Conservation (phyloP, 2,888 invertebrate genomes). For the Ormyrus nitidulus region DNA sequence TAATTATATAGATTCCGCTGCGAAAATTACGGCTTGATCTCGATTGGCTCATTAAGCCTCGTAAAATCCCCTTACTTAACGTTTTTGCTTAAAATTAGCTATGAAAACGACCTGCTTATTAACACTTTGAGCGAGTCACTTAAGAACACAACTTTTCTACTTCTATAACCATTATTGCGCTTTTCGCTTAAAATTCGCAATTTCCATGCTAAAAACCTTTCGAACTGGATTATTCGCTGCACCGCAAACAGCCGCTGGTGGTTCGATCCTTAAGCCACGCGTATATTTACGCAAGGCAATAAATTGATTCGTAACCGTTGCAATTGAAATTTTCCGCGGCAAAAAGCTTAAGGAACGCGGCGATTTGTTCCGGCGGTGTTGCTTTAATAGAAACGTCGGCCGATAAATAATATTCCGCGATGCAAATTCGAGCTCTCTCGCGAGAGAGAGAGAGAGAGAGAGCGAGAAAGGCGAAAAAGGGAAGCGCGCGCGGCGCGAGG, state of each 20-base stretch:
- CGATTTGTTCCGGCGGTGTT: slow-evolving; percentile 44
- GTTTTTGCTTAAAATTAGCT: too few species aligned
- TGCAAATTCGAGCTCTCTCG: slow-evolving; percentile 43
- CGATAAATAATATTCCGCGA: slow-evolving; percentile 53
- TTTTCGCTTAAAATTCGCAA: too few species aligned
- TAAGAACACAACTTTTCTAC: too few species aligned
- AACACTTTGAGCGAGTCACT: too few species aligned
- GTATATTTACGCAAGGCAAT: neutral
- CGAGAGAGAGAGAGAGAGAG: neutral
- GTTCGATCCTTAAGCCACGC: too few species aligned
- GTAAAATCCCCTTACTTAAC: too few species aligned
- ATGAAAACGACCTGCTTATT: too few species aligned
- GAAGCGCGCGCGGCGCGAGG: neutral
- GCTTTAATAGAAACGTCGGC: slow-evolving; percentile 51
- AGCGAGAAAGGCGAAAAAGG: neutral
- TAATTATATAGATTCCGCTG: slow-evolving; percentile 46
- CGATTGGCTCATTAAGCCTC: slow-evolving; percentile 22
- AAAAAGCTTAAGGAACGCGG: slow-evolving; percentile 35
- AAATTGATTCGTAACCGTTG: neutral
- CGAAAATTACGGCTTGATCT: slow-evolving; percentile 8
- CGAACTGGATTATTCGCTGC: too few species aligned
- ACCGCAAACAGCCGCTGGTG: too few species aligned
- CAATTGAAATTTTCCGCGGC: slow-evolving; percentile 13
- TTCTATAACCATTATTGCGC: too few species aligned
- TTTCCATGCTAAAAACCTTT: too few species aligned